Conservation (phyloP, 1,140 invertebrate species). For the Micrasema minimum region DNA sequence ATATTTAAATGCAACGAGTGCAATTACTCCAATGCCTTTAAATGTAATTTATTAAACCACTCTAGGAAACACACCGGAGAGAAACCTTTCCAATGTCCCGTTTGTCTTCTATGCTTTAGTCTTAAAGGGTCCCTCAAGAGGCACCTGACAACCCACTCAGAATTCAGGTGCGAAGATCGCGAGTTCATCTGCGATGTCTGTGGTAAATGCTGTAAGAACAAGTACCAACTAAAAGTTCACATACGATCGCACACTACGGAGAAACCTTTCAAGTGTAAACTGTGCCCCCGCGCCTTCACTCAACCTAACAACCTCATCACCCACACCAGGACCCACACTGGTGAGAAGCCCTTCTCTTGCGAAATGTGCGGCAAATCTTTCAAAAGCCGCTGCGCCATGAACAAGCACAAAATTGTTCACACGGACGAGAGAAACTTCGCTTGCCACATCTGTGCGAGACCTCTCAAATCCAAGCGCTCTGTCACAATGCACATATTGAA, state of each 20-base stretch:
- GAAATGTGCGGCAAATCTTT: constrained; percentile 75
- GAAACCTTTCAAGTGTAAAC: constrained; percentile 40
- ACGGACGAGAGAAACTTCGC: constrained; percentile 59
- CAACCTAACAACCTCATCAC: constrained; percentile 52
- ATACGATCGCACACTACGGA: constrained; percentile 43
- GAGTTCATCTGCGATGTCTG: constrained; percentile 43
- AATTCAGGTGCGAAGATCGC: background rate
- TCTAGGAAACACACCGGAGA: constrained; percentile 43
- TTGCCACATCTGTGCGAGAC: constrained; percentile 58
- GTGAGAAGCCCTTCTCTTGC: constrained; percentile 80
- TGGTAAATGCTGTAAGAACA: constrained; percentile 29
- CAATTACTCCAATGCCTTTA: constrained; percentile 23
- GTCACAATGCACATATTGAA: constrained; percentile 57
- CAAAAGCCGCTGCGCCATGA: constrained; percentile 11
- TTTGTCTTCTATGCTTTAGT: constrained; percentile 44
- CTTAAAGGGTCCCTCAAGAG: constrained; percentile 32
- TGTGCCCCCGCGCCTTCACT: constrained; percentile 26
- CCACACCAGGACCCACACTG: constrained; percentile 73
- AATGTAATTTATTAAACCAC: constrained; percentile 29
- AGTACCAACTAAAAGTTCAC: constrained; percentile 30
- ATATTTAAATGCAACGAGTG: constrained; percentile 35
- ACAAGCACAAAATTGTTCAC: constrained; percentile 56
- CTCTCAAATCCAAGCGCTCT: constrained; percentile 59
- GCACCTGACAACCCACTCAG: constrained; percentile 11
- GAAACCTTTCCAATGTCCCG: constrained; percentile 42